A percentile compares a stretch with the other conserved stretches of the same genome.
These are phyloP conservation scores for Phengaris arion DNA, from an alignment of 2,888 invertebrate species.

Conservation along the genomic window DNA sequence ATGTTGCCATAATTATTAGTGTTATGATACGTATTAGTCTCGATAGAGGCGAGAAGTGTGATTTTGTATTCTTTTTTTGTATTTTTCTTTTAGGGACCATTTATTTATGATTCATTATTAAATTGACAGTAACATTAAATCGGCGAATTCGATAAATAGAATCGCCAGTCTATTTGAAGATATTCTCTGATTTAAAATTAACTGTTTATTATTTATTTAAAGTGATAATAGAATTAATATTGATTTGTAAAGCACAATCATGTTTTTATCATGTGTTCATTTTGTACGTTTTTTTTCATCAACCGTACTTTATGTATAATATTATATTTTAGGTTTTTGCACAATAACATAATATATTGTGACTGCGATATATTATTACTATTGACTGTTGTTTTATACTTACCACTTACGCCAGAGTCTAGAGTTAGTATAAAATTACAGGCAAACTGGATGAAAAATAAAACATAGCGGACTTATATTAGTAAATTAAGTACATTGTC, in stretches of 20 bases:
- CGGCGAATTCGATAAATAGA: slow-evolving; percentile 48
- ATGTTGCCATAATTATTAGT: slow-evolving; percentile 79
- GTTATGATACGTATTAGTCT: slow-evolving; percentile 75
- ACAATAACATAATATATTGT: slow-evolving; percentile 57
- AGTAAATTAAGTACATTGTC: slow-evolving; percentile 70
- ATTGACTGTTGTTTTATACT: slow-evolving; percentile 31
- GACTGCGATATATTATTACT: slow-evolving; percentile 42
- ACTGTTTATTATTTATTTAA: slow-evolving; percentile 50
- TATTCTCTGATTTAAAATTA: slow-evolving; percentile 47
- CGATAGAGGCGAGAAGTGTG: slow-evolving; percentile 66
- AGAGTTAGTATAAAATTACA: slow-evolving; percentile 41
- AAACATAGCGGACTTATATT: slow-evolving; percentile 64
- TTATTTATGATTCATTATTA: slow-evolving; percentile 62
- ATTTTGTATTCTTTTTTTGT: slow-evolving; percentile 65
- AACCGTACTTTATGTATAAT: slow-evolving; percentile 63
- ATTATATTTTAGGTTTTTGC: slow-evolving; percentile 54
- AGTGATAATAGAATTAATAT: slow-evolving; percentile 72
- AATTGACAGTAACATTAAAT: slow-evolving; percentile 51
- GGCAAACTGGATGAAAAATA: slow-evolving; percentile 55
- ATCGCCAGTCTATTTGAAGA: slow-evolving; percentile 61
- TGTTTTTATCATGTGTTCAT: slow-evolving; percentile 63
- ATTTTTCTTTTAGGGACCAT: slow-evolving; percentile 75
- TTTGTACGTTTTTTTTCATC: slow-evolving; percentile 41
- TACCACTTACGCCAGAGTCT: slow-evolving; percentile 67
- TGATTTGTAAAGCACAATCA: slow-evolving; percentile 73